Evolutionary conservation across 2,113 vertebrate genomes (phyloP), one percentile per base, ranked within the genome.

Genomic region (Arenaria interpres): DNA sequence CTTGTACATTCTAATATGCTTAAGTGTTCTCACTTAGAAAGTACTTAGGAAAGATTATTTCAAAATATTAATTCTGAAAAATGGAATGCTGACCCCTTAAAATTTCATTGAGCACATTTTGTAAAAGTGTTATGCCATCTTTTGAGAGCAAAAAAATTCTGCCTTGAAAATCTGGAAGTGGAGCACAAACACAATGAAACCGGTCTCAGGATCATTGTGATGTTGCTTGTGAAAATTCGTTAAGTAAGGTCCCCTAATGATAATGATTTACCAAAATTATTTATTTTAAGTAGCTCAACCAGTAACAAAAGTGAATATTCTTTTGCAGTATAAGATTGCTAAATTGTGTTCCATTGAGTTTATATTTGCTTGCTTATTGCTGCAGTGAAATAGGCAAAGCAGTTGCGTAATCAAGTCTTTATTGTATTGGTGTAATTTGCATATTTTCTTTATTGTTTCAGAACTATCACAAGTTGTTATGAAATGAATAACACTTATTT

Each of bases 391-490:
- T 56, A 85, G 51, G 68, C 54, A 87, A 96, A 86, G 43, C 78
- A 89, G 67, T 96, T 95, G 48, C 45, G 64, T 85, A 96, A 92
- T 83, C 91, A 91, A 90, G 69, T 69, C 62, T 95, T 91, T 92
- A 90, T 92, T 94, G 67, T 96, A 93, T 91, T 14, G 30, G n/a
- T 91, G 28, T 90, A 77, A 96, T 96, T 94, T 96, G 23, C 66
- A 30, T 91, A 57, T 94, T 93, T 93, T 90, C 88, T 93, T 90
- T 95, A 93, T 95, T 95, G 79, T 94, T 91, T 96, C 86, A 89
- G 78, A 96, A 80, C 77, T 83, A 71, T 92, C 80, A 94, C 64
- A 96, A 82, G 92, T 91, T 72, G 77, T 97, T 94, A 89, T 63
- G 85, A 93, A 97, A 84, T 84, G 54, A 90, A 73, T 95, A 96